These are phyloP conservation scores for Astropecten irregularis DNA, from an alignment of 53 echinoderm and acorn worm genomes.

Conservation along the genomic window DNA sequence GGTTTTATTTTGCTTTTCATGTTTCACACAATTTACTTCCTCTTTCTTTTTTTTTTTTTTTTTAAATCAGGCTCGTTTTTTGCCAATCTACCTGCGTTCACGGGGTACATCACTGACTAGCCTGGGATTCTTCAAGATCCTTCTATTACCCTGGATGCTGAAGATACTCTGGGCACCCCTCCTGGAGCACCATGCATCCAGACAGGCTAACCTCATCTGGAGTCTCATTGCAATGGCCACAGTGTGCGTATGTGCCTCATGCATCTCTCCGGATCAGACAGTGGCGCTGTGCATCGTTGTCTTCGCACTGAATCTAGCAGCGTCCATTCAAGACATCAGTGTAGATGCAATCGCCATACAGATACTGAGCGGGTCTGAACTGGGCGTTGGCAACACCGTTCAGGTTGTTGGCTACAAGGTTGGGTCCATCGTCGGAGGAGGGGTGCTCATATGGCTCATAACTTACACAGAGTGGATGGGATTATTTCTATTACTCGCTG, in stretches of 20 bases:
- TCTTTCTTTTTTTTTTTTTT: too few species aligned
- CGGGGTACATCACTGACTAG: constrained; percentile 74
- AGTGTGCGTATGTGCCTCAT: constrained; percentile 31
- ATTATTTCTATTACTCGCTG: constrained; percentile 49
- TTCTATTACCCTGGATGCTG: constrained; percentile 80
- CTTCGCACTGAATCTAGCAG: constrained; percentile 60
- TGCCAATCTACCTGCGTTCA: constrained; percentile 73
- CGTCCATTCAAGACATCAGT: constrained; percentile 73
- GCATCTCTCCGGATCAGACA: constrained; percentile 43
- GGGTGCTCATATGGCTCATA: constrained; percentile 64
- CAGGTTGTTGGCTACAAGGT: constrained; percentile 81
- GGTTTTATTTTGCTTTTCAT: too few species aligned
- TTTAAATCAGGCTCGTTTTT: constrained; percentile 72
- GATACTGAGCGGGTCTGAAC: constrained; percentile 52
- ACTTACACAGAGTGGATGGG: constrained; percentile 53
- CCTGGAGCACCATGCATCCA: constrained; percentile 52
- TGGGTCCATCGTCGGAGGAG: constrained; percentile 78
- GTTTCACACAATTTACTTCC: too few species aligned
- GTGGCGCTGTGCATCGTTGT: constrained; percentile 31
- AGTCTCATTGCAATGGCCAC: constrained; percentile 61
- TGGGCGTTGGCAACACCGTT: constrained; percentile 74
- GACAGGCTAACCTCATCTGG: constrained; percentile 50
- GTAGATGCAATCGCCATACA: constrained; percentile 77
- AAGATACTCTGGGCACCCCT: constrained; percentile 80
- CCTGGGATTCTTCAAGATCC: constrained; percentile 70